Conservation (phyloP, 2,113 vertebrate genomes). For the Desmodus rotundus region DNA sequence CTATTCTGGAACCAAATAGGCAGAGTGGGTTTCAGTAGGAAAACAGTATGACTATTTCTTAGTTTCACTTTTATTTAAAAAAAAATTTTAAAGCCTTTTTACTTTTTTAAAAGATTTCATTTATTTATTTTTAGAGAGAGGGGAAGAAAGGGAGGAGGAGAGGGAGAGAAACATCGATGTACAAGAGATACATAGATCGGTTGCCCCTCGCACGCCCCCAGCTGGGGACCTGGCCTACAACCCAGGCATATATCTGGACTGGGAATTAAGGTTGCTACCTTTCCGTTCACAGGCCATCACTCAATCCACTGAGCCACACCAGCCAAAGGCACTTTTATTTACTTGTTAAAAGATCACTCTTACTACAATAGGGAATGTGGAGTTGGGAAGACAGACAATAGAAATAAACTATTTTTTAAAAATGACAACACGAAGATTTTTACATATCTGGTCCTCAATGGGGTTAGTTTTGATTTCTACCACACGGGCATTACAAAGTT, state of each 20-base stretch:
- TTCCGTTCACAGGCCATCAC: no score
- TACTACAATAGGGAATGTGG: neutral
- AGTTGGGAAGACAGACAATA: neutral
- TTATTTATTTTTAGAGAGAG: no score
- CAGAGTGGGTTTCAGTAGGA: neutral
- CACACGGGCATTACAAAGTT: neutral
- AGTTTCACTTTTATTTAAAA: neutral
- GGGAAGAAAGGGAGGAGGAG: no score
- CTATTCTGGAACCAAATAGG: neutral
- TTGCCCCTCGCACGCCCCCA: no score
- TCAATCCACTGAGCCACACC: no score
- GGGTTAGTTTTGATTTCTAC: neutral
- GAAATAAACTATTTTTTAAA: neutral
- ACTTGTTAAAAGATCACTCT: neutral
- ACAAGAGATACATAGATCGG: no score
- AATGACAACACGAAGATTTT: neutral
- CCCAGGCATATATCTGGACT: no score
- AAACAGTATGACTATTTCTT: neutral
- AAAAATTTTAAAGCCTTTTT: neutral
- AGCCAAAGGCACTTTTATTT: no score
- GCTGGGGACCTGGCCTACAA: no score
- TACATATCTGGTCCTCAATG: neutral
- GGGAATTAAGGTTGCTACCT: no score
- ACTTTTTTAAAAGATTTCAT: no score
- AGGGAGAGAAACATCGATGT: no score